Evolutionary conservation across 2,797 vertebrate species (phyloP).

Genomic region (Euphonia xanthogaster): DNA sequence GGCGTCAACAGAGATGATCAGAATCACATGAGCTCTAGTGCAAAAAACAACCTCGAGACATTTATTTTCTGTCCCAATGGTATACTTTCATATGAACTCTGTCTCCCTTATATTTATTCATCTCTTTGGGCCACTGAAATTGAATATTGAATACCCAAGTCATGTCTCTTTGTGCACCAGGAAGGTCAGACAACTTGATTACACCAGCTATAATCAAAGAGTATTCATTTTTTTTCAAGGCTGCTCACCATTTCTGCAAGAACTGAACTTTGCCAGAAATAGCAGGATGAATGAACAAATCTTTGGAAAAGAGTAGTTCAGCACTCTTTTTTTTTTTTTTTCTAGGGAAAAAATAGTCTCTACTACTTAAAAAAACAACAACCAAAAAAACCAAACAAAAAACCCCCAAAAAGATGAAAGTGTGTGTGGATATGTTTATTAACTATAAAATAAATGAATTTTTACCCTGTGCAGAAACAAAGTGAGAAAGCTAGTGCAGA

Average conservation of each 20-base stretch:
- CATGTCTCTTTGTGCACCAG: slow-evolving; percentile 23
- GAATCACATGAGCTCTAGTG: neutral
- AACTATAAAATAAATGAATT: slow-evolving; percentile 40
- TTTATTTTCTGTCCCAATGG: slow-evolving; percentile 51
- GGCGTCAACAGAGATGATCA: neutral
- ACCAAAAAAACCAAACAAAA: neutral
- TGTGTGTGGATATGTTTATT: slow-evolving; percentile 17
- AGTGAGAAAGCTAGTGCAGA: slow-evolving; percentile 4
- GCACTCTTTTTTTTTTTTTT: too few relatives aligned
- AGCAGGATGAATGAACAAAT: slow-evolving; percentile 28
- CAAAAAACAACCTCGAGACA: slow-evolving; percentile 24
- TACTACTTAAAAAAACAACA: neutral
- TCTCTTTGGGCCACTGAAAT: slow-evolving; percentile 49
- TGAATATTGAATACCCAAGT: slow-evolving; percentile 52
- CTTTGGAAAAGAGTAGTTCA: neutral
- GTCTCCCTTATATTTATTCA: slow-evolving; percentile 57
- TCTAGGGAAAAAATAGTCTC: neutral
- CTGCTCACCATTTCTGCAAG: slow-evolving; percentile 15
- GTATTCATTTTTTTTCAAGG: slow-evolving; percentile 39
- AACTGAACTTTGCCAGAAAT: slow-evolving; percentile 39
- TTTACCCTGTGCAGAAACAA: slow-evolving; percentile 15
- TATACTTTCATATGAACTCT: slow-evolving; percentile 37
- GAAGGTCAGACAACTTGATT: slow-evolving; percentile 59
- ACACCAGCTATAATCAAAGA: slow-evolving; percentile 47
- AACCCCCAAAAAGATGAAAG: neutral